These are phyloP conservation scores for Onychomys torridus DNA, from an alignment of 2,797 vertebrate species.

Conservation along the genomic window DNA sequence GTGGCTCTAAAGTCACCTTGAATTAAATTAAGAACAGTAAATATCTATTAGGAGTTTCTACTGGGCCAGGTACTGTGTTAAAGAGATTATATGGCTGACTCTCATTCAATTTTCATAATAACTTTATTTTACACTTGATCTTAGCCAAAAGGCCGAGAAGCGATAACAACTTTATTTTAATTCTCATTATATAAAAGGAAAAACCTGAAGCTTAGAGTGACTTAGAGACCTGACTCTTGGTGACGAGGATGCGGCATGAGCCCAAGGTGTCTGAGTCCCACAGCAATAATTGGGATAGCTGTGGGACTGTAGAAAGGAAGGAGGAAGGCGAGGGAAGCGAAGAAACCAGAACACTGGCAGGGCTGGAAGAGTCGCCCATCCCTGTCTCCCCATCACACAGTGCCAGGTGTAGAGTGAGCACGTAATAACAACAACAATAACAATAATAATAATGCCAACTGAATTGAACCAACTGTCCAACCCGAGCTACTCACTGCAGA, in stretches of 20 bases:
- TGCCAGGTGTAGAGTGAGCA: not conserved
- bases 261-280: not conserved
- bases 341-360: not conserved
- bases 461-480: slow-evolving; percentile 11
- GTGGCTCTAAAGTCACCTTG: slow-evolving; percentile 43
- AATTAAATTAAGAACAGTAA: slow-evolving; percentile 62
- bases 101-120: slow-evolving; percentile 29
- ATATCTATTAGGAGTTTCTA: slow-evolving; percentile 21
- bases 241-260: not conserved
- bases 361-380: not conserved
- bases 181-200: slow-evolving; percentile 36
- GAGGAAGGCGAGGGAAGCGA: not conserved
- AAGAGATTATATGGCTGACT: not conserved
- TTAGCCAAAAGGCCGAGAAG: no score
- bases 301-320: not conserved
- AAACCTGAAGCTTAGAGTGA: slow-evolving; percentile 18
- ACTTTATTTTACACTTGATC: slow-evolving; percentile 42
- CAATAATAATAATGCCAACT: not conserved
- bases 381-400: not conserved
- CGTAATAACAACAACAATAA: not conserved
- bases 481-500: slow-evolving; percentile 80
- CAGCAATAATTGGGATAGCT: not conserved
- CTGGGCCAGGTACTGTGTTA: not conserved
- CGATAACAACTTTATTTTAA: slow-evolving; percentile 31
- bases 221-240: slow-evolving; percentile 35